These are phyloP conservation scores for Tapirus terrestris DNA, from an alignment of 2,113 vertebrate species.

Conservation along the genomic window DNA sequence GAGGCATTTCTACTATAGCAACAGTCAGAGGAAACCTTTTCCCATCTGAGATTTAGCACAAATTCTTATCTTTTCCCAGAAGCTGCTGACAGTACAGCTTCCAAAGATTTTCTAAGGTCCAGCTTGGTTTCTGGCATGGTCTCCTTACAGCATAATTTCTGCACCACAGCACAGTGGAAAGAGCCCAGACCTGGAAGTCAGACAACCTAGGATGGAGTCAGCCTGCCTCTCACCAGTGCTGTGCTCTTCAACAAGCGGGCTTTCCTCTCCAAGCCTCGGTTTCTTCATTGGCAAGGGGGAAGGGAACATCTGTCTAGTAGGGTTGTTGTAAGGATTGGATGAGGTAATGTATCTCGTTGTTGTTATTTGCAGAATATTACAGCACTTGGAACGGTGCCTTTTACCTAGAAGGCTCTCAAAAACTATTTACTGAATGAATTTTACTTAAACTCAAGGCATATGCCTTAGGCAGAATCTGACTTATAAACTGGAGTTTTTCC, in stretches of 20 bases:
- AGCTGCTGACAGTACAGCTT: background rate
- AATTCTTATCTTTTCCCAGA: slow-evolving; percentile 16
- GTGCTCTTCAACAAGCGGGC: background rate
- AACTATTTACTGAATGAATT: slow-evolving; percentile 15
- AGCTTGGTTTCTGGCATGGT: background rate
- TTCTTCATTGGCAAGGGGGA: background rate
- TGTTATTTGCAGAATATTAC: background rate
- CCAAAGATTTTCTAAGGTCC: background rate
- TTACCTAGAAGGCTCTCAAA: background rate
- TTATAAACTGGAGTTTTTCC: background rate
- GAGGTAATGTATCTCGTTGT: background rate
- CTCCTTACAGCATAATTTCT: background rate
- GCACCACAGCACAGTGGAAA: background rate
- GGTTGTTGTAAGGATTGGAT: background rate
- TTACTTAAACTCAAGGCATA: slow-evolving; percentile 1
- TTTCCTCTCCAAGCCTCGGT: background rate
- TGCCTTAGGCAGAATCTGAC: background rate
- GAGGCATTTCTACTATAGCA: slow-evolving; percentile 21
- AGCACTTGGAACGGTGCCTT: background rate
- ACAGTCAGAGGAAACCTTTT: background rate
- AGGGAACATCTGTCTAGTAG: background rate
- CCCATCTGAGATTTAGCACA: background rate
- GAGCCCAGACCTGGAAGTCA: background rate
- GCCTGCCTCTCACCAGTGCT: background rate
- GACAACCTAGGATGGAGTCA: background rate